A percentile compares a stretch with the other conserved stretches of the same genome.
These are phyloP conservation scores for Diphyllodes magnificus DNA, from an alignment of 2,113 vertebrate genomes.

Conservation along the genomic window DNA sequence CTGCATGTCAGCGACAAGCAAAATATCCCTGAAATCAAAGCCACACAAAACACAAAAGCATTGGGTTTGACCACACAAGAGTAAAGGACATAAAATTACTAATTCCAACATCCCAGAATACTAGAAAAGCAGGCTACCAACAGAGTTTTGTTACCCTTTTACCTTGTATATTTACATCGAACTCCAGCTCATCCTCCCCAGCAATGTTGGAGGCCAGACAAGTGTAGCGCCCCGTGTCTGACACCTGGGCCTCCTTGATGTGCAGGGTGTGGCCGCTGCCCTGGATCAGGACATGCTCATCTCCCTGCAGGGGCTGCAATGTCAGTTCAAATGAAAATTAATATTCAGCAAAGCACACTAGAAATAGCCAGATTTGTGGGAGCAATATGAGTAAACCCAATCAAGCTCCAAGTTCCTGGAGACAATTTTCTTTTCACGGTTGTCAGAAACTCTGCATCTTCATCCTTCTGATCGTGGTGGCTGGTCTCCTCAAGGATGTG, in stretches of 20 bases:
- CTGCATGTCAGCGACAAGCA: background rate
- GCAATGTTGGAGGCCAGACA: conserved; percentile 92
- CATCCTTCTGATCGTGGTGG: background rate
- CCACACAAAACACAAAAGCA: background rate
- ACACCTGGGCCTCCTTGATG: conserved; percentile 85
- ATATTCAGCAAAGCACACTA: background rate
- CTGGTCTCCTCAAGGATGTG: background rate
- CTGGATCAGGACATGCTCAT: conserved; percentile 78
- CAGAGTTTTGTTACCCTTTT: conserved; percentile 32
- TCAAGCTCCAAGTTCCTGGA: background rate
- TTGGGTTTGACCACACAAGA: background rate
- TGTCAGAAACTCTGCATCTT: background rate
- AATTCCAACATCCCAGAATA: background rate
- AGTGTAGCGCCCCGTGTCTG: conserved; percentile 91
- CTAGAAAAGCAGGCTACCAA: background rate
- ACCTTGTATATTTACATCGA: conserved; percentile 99
- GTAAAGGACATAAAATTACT: background rate
- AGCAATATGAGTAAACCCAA: background rate
- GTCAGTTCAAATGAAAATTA: background rate
- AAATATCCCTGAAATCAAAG: background rate
- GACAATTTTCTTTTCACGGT: background rate
- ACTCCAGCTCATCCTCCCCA: conserved; percentile 96
- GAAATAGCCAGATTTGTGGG: background rate
- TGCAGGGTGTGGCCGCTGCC: conserved; percentile 80
- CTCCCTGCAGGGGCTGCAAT: conserved; percentile 78